phyloP scores from a whole-genome alignment of 1,140 invertebrate genomes.

The Pseudoatta argentina region DNA sequence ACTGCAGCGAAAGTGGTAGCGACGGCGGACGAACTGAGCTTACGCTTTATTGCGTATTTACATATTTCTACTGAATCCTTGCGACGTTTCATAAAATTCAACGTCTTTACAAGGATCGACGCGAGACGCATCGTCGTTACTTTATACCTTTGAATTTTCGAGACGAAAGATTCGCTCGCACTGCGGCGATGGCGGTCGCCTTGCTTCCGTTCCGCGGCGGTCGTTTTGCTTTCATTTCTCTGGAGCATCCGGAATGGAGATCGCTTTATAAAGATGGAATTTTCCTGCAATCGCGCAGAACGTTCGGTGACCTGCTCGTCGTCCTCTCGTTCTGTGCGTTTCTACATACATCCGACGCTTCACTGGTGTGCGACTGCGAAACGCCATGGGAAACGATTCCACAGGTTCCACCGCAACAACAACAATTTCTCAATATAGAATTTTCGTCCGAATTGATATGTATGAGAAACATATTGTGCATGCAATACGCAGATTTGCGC shows the following conservation, averaged over 20 bases:
- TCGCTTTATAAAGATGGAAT: slow-evolving; percentile 55
- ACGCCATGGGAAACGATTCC: slow-evolving; percentile 43
- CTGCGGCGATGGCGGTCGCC: not conserved
- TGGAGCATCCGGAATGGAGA: slow-evolving; percentile 14
- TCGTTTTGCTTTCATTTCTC: slow-evolving; percentile 54
- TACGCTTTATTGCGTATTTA: slow-evolving; percentile 79
- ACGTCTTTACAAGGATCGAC: slow-evolving; percentile 73
- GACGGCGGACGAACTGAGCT: slow-evolving; percentile 26
- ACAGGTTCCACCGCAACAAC: slow-evolving; percentile 38
- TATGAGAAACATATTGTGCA: slow-evolving; percentile 45
- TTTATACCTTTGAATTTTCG: slow-evolving; percentile 75
- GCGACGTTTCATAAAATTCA: slow-evolving; percentile 77
- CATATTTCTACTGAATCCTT: slow-evolving; percentile 75
- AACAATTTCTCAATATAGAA: slow-evolving; percentile 38
- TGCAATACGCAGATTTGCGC: slow-evolving; percentile 24
- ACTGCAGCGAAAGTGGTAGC: slow-evolving; percentile 31
- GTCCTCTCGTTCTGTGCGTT: not conserved
- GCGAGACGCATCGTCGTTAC: slow-evolving; percentile 67
- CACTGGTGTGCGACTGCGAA: not conserved
- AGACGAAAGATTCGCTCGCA: slow-evolving; percentile 62
- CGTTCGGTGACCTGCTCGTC: slow-evolving; percentile 25
- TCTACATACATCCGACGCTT: slow-evolving; percentile 5
- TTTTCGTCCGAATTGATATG: slow-evolving; percentile 47
- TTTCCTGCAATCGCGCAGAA: slow-evolving; percentile 29
- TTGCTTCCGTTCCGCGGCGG: slow-evolving; percentile 6